Conservation (phyloP, 1,140 invertebrate genomes). For the Batillaria attramentaria region DNA sequence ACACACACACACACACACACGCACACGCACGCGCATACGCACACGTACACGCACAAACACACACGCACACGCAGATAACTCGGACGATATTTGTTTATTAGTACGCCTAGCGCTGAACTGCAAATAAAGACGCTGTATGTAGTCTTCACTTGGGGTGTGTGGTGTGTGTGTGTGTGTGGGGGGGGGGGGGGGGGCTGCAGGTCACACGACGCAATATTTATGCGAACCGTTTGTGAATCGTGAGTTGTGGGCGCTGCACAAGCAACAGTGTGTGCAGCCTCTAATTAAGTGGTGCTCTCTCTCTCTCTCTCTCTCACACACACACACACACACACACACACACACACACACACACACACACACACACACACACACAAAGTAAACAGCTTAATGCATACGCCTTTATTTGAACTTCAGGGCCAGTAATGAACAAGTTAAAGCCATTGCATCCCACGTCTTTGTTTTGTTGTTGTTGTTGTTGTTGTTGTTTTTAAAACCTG, state of each 20-base stretch:
- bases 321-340: neutral
- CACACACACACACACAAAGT: neutral
- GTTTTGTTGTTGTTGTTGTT: neutral
- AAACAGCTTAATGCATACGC: neutral
- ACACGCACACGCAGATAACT: neutral
- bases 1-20: conserved; percentile 14
- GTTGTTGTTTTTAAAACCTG: neutral
- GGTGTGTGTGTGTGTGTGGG: too few relatives aligned
- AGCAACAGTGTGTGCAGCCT: neutral
- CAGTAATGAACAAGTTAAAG: too few relatives aligned
- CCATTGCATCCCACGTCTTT: too few relatives aligned
- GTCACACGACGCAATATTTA: neutral
- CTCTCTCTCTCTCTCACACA: neutral
- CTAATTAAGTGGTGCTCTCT: neutral
- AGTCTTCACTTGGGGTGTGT: too few relatives aligned
- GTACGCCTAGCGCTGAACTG: neutral
- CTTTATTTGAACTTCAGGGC: too few relatives aligned
- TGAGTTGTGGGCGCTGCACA: neutral
- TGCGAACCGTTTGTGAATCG: neutral
- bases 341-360: conserved; percentile 5
- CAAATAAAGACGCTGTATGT: neutral
- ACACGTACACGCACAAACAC: conserved; percentile 2
- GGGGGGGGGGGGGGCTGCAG: too few relatives aligned
- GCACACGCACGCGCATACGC: neutral
- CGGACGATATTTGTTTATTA: neutral